Evolutionary conservation across 2,888 invertebrate genomes (phyloP), one percentile per base, ranked within the genome.

Genomic region (Cylindroiulus punctatus): DNA sequence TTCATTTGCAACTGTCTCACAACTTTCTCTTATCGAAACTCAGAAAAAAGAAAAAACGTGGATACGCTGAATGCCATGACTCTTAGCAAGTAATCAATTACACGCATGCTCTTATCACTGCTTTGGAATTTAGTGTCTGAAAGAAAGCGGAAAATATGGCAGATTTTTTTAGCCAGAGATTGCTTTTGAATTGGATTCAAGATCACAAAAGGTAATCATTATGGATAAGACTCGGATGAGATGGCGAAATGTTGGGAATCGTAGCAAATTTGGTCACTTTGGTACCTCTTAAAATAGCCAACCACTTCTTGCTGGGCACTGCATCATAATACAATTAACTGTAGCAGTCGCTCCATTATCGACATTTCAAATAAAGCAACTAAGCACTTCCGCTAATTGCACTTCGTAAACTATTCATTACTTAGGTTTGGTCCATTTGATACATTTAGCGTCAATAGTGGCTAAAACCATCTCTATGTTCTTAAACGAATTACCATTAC

Each of bases 31-130:
- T 76, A 30, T 76, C 30, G 76, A 76, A 76, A 76, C 0, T 30
- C 14, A 32, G 7, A 76, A 17, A 30, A 0, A 76, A 30, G 10
- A 44, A 44, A 44, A 10, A 1, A 10, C 44, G 2, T 14, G 30
- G 76, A 26, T 76, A 26, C 2, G 76, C 30, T 76, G 76, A 76
- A 76, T 76, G 14, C 76, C 76, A 10, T 76, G 30, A 76, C 26
- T 32, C 2, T 30, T 32, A 76, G 26, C 76, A 76, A 30, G 30
- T 76, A 76, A 76, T 76, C 76, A 30, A 30, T 76, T 76, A 76
- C 76, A 32, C 76, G 76, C 76, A 76, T 76, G 76, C 76, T 76
- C 30, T 76, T 76, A 32, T 76, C 76, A 76, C 17, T 76, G 76
- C 32, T 76, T 30, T 30, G 30, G 76, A 76, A 76, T 76, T 76